Percentiles rank a stretch among this genome's conserved stretches.
Evolutionary conservation across 2,113 vertebrate species (phyloP).

Genomic region (Cygnus atratus): DNA sequence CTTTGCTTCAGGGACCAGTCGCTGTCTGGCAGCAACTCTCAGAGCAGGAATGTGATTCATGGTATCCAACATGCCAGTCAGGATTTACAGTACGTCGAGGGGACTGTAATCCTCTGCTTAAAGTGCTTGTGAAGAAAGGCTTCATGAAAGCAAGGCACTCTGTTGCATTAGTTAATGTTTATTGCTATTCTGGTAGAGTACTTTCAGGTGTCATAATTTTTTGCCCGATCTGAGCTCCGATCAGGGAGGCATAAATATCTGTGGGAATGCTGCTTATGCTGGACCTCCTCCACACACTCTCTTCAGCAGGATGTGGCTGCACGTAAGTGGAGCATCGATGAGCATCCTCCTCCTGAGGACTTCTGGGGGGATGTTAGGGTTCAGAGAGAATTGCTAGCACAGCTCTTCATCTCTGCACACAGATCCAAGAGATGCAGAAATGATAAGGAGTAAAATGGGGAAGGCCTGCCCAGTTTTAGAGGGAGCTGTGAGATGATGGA

Average conservation of each 20-base stretch:
- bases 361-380: neutral
- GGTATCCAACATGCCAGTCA: neutral
- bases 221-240: neutral
- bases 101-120: slow-evolving; percentile 11
- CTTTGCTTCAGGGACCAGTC: neutral
- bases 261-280: neutral
- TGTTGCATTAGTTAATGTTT: slow-evolving; percentile 17
- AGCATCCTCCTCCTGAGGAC: neutral
- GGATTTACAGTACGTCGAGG: neutral
- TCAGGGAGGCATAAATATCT: slow-evolving; percentile 30
- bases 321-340: neutral
- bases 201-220: slow-evolving; percentile 27
- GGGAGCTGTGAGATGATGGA: neutral
- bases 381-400: neutral
- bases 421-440: neutral
- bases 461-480: neutral
- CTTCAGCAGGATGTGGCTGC: neutral
- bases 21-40: neutral
- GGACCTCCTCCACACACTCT: neutral
- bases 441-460: neutral
- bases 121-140: slow-evolving; percentile 34
- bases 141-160: neutral
- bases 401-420: fast-evolving
- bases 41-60: neutral
- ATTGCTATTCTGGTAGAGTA: slow-evolving; percentile 25